Percentiles rank a stretch among this genome's conserved stretches.
Conservation (phyloP, 2,113 vertebrate genomes). For the Dinomys branickii region DNA sequence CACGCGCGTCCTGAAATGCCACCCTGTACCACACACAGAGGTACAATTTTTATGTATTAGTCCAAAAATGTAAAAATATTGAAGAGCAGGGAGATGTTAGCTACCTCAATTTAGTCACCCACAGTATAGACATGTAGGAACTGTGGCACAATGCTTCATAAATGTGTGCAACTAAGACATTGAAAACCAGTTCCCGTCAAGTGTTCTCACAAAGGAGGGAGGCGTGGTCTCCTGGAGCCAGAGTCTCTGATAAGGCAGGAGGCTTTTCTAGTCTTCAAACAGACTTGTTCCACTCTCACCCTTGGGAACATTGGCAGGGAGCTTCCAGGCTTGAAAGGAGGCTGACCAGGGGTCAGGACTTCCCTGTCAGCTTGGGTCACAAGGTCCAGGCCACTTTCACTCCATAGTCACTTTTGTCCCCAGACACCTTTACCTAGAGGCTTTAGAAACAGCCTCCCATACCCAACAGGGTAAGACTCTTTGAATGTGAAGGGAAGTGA, state of each 20-base stretch:
- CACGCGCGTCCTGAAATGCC: not conserved
- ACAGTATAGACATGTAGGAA: not conserved
- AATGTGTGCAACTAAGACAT: not conserved
- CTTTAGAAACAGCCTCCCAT: constrained; percentile 54
- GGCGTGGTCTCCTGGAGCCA: not conserved
- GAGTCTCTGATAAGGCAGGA: not conserved
- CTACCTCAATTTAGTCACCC: not conserved
- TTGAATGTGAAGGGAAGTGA: not conserved
- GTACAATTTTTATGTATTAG: not conserved
- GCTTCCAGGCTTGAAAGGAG: not conserved
- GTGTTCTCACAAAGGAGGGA: not conserved
- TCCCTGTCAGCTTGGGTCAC: not conserved
- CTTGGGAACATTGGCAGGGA: constrained; percentile 29
- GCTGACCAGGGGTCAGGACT: not conserved
- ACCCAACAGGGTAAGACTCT: not conserved
- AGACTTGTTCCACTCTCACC: not conserved
- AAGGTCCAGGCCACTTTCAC: not conserved
- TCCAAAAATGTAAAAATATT: too few relatives aligned
- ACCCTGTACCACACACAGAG: not conserved
- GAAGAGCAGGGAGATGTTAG: not conserved
- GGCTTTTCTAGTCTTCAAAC: not conserved
- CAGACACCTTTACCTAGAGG: not conserved
- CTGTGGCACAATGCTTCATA: too few relatives aligned
- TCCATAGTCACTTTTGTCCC: not conserved
- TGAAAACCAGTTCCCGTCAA: not conserved